Conservation (phyloP, 2,797 vertebrate species). For the Spea hammondii region DNA sequence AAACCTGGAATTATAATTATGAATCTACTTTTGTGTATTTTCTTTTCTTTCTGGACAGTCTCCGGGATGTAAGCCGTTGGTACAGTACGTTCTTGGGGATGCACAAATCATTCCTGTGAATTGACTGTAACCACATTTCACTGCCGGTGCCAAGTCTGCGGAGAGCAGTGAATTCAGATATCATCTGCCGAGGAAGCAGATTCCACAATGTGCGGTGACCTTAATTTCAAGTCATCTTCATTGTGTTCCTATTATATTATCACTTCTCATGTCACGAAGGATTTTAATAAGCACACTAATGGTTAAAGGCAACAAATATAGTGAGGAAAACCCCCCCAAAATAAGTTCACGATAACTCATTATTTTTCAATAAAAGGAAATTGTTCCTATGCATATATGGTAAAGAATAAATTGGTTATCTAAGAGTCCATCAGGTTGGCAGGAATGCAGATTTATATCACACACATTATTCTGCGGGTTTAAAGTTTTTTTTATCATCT, state of each 20-base stretch:
- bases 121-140: slow-evolving; percentile 45
- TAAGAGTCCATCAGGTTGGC: no score
- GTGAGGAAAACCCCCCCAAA: neutral
- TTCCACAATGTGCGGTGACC: slow-evolving; percentile 40
- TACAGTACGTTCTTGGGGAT: slow-evolving; percentile 45
- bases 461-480: no score
- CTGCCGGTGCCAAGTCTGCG: slow-evolving; percentile 38
- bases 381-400: neutral
- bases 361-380: no score
- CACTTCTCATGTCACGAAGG: slow-evolving; percentile 9
- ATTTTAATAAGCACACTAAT: slow-evolving; percentile 11
- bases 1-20: no score
- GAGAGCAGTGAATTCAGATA: slow-evolving; percentile 47
- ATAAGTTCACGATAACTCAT: no score
- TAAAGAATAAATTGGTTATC: slow-evolving; percentile 3
- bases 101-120: slow-evolving; percentile 38
- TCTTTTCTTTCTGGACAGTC: slow-evolving; percentile 14
- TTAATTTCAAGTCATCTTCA: slow-evolving; percentile 48
- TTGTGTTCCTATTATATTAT: slow-evolving; percentile 41
- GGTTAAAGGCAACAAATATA: slow-evolving; percentile 10
- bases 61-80: slow-evolving; percentile 39
- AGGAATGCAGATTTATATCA: no score
- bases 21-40: neutral
- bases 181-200: slow-evolving; percentile 50
- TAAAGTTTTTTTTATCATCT: no score